phyloP scores from a whole-genome alignment of 2,113 vertebrate species.

The Colinus virginianus region DNA sequence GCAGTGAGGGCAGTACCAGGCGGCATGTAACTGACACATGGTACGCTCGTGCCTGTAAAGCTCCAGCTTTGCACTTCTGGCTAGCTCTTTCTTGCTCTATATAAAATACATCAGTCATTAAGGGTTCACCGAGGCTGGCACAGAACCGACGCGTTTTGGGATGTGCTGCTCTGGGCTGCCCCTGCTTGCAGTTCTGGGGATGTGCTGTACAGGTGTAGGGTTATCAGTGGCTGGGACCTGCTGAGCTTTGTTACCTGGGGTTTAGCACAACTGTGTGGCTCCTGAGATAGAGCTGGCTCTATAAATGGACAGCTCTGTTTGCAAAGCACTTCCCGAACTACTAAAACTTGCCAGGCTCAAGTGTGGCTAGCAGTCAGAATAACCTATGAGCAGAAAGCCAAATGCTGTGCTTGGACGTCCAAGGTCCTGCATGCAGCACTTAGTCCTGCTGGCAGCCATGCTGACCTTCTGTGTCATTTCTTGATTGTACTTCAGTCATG shows the following conservation, averaged over 20 bases:
- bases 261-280: neutral
- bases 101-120: neutral
- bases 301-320: neutral
- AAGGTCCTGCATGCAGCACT: neutral
- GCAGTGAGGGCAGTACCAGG: neutral
- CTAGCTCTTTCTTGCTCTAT: neutral
- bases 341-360: conserved; percentile 9
- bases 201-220: conserved; percentile 38
- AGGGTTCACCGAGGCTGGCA: neutral
- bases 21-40: neutral
- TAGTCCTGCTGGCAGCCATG: fast-evolving
- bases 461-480: neutral
- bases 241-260: neutral
- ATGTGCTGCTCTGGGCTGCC: conserved; percentile 40
- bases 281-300: neutral
- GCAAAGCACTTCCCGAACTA: conserved; percentile 9
- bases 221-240: neutral
- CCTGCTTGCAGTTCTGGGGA: neutral
- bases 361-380: neutral
- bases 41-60: neutral
- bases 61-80: neutral
- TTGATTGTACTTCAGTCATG: neutral
- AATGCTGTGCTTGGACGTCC: neutral
- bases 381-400: neutral
- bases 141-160: neutral